Percentiles rank a stretch among this genome's conserved stretches.
phyloP scores from a whole-genome alignment of 2,888 invertebrate genomes.

The Cheilosia scutellata region DNA sequence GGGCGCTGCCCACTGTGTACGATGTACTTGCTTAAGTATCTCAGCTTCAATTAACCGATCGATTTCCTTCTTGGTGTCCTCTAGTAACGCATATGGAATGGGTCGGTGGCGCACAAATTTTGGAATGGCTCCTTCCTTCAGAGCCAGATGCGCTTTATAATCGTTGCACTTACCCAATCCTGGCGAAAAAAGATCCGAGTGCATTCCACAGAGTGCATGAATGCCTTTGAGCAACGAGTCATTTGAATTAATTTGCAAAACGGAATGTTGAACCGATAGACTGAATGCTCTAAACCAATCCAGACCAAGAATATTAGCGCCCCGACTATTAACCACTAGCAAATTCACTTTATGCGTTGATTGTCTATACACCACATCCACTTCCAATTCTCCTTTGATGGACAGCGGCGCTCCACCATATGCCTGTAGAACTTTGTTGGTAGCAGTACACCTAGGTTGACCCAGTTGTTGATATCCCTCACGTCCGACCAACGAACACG shows the following conservation, averaged over 20 bases:
- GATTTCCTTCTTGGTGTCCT: not conserved
- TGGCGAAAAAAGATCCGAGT: too few species aligned
- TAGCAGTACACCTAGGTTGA: slow-evolving; percentile 1
- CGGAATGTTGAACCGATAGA: not conserved
- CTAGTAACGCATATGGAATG: too few species aligned
- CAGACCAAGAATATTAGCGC: not conserved
- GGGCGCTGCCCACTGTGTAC: slow-evolving; percentile 3
- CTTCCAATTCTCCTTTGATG: slow-evolving; percentile 8
- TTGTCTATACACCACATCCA: not conserved
- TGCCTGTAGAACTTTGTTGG: not conserved
- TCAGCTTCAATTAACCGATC: not conserved
- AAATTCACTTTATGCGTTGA: not conserved
- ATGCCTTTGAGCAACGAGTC: not conserved
- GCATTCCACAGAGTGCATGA: too few species aligned
- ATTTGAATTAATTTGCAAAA: too few species aligned
- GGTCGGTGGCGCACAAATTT: not conserved
- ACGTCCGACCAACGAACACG: not conserved
- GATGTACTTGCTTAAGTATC: slow-evolving; percentile 2
- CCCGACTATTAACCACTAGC: not conserved
- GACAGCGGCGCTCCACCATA: slow-evolving; percentile 4
- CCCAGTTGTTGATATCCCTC: slow-evolving; percentile 5
- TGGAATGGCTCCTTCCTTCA: not conserved
- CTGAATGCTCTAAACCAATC: not conserved
- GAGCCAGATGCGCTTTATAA: not conserved
- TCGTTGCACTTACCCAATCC: not conserved